Percentiles rank a stretch among this genome's conserved stretches.
Conservation (phyloP, 2,797 vertebrate genomes). For the Urosaurus nigricauda region DNA sequence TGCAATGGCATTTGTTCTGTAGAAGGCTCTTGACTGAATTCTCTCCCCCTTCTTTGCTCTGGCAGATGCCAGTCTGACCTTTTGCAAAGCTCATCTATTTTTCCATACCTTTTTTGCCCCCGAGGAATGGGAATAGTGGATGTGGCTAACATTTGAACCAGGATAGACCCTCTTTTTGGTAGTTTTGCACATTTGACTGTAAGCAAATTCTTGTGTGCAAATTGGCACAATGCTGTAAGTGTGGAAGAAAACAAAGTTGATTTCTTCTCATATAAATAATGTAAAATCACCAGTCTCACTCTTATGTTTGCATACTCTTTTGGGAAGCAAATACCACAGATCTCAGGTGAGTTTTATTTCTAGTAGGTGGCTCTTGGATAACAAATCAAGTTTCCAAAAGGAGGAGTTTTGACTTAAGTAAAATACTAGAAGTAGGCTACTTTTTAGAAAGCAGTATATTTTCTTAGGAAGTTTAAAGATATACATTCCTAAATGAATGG, state of each 20-base stretch:
- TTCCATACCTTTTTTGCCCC: neutral
- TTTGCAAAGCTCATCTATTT: constrained; percentile 23
- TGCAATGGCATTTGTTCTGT: neutral
- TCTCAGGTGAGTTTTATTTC: neutral
- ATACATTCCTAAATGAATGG: neutral
- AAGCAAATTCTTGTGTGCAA: neutral
- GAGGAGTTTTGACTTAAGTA: neutral
- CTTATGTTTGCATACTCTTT: neutral
- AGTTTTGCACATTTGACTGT: neutral
- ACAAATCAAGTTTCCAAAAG: neutral
- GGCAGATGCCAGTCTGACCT: neutral
- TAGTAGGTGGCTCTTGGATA: neutral
- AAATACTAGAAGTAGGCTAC: neutral
- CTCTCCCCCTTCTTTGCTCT: neutral
- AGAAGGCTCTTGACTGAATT: constrained; percentile 39
- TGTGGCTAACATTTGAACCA: constrained; percentile 13
- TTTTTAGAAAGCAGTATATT: neutral
- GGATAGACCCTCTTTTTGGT: neutral
- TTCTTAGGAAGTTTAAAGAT: neutral
- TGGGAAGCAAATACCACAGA: too few species aligned
- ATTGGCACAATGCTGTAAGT: neutral
- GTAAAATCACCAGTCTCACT: neutral
- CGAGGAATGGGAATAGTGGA: neutral
- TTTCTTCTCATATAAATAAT: neutral
- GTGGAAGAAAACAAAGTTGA: neutral